Evolutionary conservation across 2,888 invertebrate genomes (phyloP).

Genomic region (Saturnia japonica): DNA sequence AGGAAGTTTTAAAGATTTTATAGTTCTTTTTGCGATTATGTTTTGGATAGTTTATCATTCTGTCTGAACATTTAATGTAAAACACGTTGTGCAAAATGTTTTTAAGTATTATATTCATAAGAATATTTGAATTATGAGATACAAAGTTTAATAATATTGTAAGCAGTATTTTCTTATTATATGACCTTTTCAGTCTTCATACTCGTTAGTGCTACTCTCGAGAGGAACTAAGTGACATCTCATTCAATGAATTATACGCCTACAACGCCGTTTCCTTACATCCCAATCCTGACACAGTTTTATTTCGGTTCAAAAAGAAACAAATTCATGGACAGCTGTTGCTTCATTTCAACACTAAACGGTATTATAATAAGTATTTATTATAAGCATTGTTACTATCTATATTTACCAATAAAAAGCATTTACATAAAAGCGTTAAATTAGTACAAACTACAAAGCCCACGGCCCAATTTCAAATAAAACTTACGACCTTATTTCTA

Average conservation of each 20-base stretch:
- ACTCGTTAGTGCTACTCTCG: slow-evolving; percentile 19
- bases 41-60: slow-evolving; percentile 12
- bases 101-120: not conserved
- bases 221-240: slow-evolving; percentile 20
- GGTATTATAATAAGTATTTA: slow-evolving; percentile 16
- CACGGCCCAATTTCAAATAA: not conserved
- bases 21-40: slow-evolving; percentile 1
- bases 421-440: not conserved
- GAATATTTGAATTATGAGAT: not conserved
- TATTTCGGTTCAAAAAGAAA: slow-evolving; percentile 22
- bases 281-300: slow-evolving; percentile 23
- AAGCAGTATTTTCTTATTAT: slow-evolving; percentile 6
- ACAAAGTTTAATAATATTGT: not conserved
- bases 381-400: slow-evolving; percentile 3
- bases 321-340: slow-evolving; percentile 16
- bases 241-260: slow-evolving; percentile 21
- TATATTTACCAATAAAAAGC: not conserved
- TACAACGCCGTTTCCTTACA: slow-evolving; percentile 14
- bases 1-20: slow-evolving; percentile 10
- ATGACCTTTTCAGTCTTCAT: slow-evolving; percentile 19
- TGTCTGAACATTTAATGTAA: slow-evolving; percentile 6
- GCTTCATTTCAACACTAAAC: slow-evolving; percentile 15
- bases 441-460: slow-evolving; percentile 5
- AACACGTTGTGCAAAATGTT: not conserved
- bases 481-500: slow-evolving; percentile 11